Percentiles rank a stretch among this genome's conserved stretches.
These are phyloP conservation scores for Plusia festucae DNA, from an alignment of 2,888 invertebrate genomes.

Conservation along the genomic window DNA sequence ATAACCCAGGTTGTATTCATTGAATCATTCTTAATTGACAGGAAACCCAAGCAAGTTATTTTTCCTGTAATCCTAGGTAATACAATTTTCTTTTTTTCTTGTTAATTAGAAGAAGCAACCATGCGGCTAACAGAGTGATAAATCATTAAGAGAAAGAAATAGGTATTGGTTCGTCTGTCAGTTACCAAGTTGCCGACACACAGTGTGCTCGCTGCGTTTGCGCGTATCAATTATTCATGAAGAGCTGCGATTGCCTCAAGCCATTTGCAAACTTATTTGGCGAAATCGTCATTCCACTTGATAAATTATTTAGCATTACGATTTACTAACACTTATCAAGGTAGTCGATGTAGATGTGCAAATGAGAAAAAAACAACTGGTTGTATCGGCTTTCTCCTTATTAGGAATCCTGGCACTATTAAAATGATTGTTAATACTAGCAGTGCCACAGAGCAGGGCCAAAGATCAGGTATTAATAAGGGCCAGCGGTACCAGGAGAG, in stretches of 20 bases:
- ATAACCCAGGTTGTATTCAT: too few relatives aligned
- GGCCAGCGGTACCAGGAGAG: conserved; percentile 51
- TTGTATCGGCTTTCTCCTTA: background rate
- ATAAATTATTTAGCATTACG: conserved; percentile 8
- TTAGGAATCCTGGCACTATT: conserved; percentile 12
- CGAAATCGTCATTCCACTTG: conserved; percentile 26
- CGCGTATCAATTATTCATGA: conserved; percentile 39
- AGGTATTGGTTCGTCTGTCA: conserved; percentile 6
- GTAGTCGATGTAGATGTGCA: background rate
- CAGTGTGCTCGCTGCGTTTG: conserved; percentile 9
- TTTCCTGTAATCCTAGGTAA: conserved; percentile 9
- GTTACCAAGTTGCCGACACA: conserved; percentile 13
- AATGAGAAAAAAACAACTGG: background rate
- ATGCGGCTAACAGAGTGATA: conserved; percentile 33
- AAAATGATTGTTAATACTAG: conserved; percentile 34
- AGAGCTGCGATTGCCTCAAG: conserved; percentile 23
- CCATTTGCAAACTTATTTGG: conserved; percentile 32
- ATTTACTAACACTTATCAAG: background rate
- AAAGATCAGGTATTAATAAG: conserved; percentile 56
- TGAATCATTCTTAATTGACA: conserved; percentile 28
- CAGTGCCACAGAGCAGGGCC: conserved; percentile 24
- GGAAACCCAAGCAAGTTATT: background rate
- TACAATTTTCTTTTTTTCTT: conserved; percentile 11
- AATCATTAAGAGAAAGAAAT: conserved; percentile 22
- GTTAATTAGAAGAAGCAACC: conserved; percentile 29